Evolutionary conservation across 2,888 invertebrate species (phyloP), one percentile per base, ranked within the genome.

Genomic region (Drosophila lutescens): DNA sequence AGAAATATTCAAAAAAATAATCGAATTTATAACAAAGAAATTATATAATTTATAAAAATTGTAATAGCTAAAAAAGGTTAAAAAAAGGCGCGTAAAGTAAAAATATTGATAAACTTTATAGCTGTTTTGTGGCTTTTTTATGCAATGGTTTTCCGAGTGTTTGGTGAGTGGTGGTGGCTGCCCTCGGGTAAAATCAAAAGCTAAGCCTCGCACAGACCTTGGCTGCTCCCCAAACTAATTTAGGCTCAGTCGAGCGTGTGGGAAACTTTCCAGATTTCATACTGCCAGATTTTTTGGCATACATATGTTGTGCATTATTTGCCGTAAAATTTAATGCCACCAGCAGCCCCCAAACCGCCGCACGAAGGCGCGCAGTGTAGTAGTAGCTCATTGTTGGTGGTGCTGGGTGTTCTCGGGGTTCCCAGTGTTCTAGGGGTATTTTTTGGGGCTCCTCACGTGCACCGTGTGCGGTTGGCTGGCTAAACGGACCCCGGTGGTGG

Each of bases 291-390:
- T 60, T 67, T 60, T 70, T 57, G 46, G 36, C 72, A 51, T 51
- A 51, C 84, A 86, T 85, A 88, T 88, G 88, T 78, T 79, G 71
- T 78, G 86, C 84, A 80, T 83, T 88, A 86, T 86, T 85, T 83
- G 78, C 76, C 83, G 74, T 80, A 78, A 77, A 85, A 84, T 87
- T 80, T 79, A 82, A 77, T 80, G 83, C 76, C 59, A 70, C 69
- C 54, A 79, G 59, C 12, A 34, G 34, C 69, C 69, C 65, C 83
- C 75, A 4, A 73, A 65, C 69, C 53, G 59, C 36, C 44, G 30
- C 30, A 0, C n/a, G 13, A 38, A 17, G 10, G n/a, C 34, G 32
- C 34, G 54, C 65, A 46, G 44, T 38, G 46, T 56, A 67, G 47
- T 34, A 34, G 34, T 49, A 49, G 26, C 66, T 60, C 61, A 49